Conservation (phyloP, 1,140 invertebrate species). For the Micrasema longulum region DNA sequence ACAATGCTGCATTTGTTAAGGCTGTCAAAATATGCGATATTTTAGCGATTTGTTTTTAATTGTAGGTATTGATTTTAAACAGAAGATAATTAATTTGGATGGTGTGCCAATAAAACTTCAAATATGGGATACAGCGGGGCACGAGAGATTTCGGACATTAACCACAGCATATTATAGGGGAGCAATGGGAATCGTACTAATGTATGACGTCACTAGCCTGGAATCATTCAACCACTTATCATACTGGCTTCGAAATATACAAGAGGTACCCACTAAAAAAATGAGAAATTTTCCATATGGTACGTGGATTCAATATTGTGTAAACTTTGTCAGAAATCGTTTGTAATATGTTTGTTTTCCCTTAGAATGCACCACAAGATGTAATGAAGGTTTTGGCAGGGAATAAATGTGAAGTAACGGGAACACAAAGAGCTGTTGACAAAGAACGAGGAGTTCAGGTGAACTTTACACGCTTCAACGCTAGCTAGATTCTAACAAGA, state of each 20-base stretch:
- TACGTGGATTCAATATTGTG: neutral
- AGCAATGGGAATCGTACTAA: slow-evolving; percentile 87
- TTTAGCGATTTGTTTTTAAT: slow-evolving; percentile 2
- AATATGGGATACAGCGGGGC: slow-evolving; percentile 85
- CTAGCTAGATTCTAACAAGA: neutral
- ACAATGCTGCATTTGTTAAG: slow-evolving; percentile 5
- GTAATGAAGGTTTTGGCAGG: slow-evolving; percentile 87
- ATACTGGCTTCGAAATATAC: slow-evolving; percentile 88
- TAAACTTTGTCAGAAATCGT: neutral
- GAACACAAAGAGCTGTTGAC: slow-evolving; percentile 79
- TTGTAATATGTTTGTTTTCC: neutral
- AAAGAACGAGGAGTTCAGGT: slow-evolving; percentile 84
- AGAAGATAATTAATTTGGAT: slow-evolving; percentile 89
- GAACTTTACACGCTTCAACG: slow-evolving; percentile 33
- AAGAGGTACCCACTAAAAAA: slow-evolving; percentile 72
- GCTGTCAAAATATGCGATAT: slow-evolving; percentile 18
- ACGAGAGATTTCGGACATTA: slow-evolving; percentile 83
- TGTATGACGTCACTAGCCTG: slow-evolving; percentile 89
- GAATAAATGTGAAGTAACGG: slow-evolving; percentile 85
- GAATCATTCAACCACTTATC: slow-evolving; percentile 89
- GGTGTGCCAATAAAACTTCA: slow-evolving; percentile 88
- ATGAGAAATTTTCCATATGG: neutral
- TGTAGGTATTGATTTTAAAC: slow-evolving; percentile 90
- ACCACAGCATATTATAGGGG: slow-evolving; percentile 90
- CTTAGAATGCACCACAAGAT: slow-evolving; percentile 85